Percentiles rank a stretch among this genome's conserved stretches.
Conservation (phyloP, 2,888 invertebrate genomes). For the Meganola albula region DNA sequence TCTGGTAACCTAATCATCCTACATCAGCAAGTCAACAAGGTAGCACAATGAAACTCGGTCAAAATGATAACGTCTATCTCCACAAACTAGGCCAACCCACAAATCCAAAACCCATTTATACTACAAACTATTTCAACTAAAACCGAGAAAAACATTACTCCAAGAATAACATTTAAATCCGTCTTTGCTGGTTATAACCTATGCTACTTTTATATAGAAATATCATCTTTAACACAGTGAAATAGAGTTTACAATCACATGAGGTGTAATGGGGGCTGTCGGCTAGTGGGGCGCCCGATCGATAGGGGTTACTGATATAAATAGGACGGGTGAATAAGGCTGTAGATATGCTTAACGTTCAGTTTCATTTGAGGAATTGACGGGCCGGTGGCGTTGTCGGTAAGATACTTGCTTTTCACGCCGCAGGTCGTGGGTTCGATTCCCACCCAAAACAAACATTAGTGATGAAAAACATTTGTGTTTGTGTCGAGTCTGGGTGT, state of each 20-base stretch:
- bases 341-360: constrained; percentile 45
- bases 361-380: constrained; percentile 61
- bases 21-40: no score
- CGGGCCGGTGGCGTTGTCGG: constrained; percentile 36
- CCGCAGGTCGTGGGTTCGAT: no score
- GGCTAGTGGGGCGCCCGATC: constrained; percentile 72
- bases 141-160: constrained; percentile 29
- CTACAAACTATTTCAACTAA: constrained; percentile 25
- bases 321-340: constrained; percentile 64
- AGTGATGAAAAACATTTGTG: no score
- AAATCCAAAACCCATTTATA: no score
- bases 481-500: no score
- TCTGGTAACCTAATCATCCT: no score
- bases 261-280: constrained; percentile 50
- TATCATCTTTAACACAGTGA: constrained; percentile 37
- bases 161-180: constrained; percentile 42
- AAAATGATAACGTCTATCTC: no score
- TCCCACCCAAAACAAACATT: no score
- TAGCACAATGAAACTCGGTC: no score
- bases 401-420: no score
- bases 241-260: constrained; percentile 46
- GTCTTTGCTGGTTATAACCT: constrained; percentile 45
- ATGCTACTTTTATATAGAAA: constrained; percentile 33
- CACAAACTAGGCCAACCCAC: no score
- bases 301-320: constrained; percentile 70